Base-by-base conservation (phyloP, 2,113 vertebrate genomes). In the Ondatra zibethicus region DNA sequence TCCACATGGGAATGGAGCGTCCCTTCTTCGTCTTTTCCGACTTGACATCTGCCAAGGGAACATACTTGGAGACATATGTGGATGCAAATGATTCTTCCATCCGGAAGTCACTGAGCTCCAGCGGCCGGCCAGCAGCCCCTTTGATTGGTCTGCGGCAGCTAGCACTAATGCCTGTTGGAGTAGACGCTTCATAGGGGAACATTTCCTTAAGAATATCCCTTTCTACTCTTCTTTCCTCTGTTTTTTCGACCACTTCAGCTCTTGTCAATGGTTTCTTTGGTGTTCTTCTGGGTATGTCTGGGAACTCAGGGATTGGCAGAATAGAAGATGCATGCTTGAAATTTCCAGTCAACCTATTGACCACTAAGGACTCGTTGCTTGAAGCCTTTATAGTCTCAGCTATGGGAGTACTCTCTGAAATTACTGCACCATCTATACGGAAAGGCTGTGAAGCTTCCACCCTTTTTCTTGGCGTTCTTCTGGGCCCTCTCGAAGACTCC, bases 111-210 rank as follows among this genome's bases (percentile, higher is more conserved):
- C 98, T 98, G 96, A 98, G 90, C 94, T 98, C 98, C 81, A 99
- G 42, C 0, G 99, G 99, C 33, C 99, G 99, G 9, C 99, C 99
- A 14, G 99, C 99, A 27, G 99, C 99, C 94, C 99, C 99, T 98
- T 99, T 99, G 96, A 99, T 99, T 39, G 99, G 99, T 93, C 98
- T 99, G 92, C 99, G 99, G 96, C 99, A 99, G 96, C 99, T 99
- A 96, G 99, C 99, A 55, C 99, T 99, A 95, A 99, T 99, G 99
- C 99, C 99, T 85, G 99, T 99, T 61, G 99, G 99, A 92, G 99
- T 99, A 52, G 97, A 98, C 96, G 95, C 93, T 97, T 99, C 99
- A 68, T 98, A 98, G 58, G 99, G 98, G 96, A 99, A 99, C 98
- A 99, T 98, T 96, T 99, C 99, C 98, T 99, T 99, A 90, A 99